Evolutionary conservation across 2,797 vertebrate genomes (phyloP).

Genomic region (Leptoclinus maculatus): DNA sequence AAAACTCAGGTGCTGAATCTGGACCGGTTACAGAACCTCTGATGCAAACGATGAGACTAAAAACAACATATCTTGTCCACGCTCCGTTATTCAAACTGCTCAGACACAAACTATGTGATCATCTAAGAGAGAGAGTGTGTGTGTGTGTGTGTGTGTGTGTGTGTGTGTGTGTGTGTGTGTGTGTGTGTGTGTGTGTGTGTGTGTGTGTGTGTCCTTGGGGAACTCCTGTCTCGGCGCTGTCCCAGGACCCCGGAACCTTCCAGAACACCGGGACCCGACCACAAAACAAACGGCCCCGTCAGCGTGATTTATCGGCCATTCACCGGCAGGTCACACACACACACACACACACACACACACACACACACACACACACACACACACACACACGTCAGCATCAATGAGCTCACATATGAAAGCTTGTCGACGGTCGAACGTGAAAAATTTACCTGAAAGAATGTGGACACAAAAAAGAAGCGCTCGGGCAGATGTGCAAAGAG

Average conservation of each 20-base stretch:
- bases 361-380: constrained; percentile 15
- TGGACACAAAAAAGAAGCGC: constrained; percentile 32
- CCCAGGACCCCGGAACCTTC: constrained; percentile 83
- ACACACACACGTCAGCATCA: constrained; percentile 6
- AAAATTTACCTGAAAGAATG: constrained; percentile 47
- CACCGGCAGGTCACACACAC: constrained; percentile 65
- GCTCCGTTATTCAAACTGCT: neutral
- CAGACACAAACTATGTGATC: neutral
- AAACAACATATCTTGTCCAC: neutral
- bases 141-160: neutral
- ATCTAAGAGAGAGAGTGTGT: neutral
- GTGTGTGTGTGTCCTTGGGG: constrained; percentile 61
- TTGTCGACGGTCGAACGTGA: constrained; percentile 26
- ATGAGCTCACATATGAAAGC: constrained; percentile 46
- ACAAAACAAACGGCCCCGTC: constrained; percentile 80
- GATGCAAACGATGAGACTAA: neutral
- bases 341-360: constrained; percentile 20
- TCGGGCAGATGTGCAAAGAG: constrained; percentile 52
- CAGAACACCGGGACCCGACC: constrained; percentile 76
- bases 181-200: neutral
- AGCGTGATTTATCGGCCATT: constrained; percentile 88
- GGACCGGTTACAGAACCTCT: too few species aligned
- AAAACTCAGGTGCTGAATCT: too few species aligned
- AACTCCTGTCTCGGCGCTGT: constrained; percentile 76
- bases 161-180: neutral